Percentiles rank a stretch among this genome's conserved stretches.
Conservation (phyloP, 2,888 invertebrate genomes). For the Arctia plantaginis region DNA sequence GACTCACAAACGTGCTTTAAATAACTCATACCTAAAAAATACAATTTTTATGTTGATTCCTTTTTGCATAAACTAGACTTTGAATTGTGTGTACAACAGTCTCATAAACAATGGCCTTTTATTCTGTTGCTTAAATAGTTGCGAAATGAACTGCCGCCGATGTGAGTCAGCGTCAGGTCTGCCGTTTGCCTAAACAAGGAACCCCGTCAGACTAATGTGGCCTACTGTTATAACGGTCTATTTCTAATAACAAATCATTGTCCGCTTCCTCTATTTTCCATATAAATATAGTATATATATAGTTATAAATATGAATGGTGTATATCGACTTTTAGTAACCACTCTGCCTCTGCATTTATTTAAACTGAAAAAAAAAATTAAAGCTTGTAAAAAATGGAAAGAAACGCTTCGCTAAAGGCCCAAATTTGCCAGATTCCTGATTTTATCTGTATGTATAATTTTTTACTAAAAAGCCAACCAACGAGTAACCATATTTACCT, state of each 20-base stretch:
- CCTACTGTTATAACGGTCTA: constrained; percentile 29
- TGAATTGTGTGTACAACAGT: constrained; percentile 46
- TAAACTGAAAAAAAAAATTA: not conserved
- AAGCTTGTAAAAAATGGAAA: not conserved
- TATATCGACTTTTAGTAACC: not conserved
- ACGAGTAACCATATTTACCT: too few species aligned
- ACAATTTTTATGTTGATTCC: not conserved
- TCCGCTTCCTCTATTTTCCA: constrained; percentile 48
- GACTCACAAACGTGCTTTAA: too few species aligned
- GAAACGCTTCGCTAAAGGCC: not conserved
- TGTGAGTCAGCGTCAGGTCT: constrained; percentile 48
- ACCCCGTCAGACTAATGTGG: constrained; percentile 6
- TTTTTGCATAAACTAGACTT: constrained; percentile 8
- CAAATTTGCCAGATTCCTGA: not conserved
- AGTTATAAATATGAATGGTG: not conserved
- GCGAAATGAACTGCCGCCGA: constrained; percentile 41
- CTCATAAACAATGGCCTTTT: constrained; percentile 48
- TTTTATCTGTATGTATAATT: too few species aligned
- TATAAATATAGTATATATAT: too few species aligned
- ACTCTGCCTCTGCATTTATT: not conserved
- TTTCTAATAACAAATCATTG: constrained; percentile 39
- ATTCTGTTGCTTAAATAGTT: constrained; percentile 45
- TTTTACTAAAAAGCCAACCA: too few species aligned
- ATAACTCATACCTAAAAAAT: not conserved
- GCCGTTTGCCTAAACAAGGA: constrained; percentile 20